Evolutionary conservation across 2,888 invertebrate genomes (phyloP).

Genomic region (Lasius platythorax): DNA sequence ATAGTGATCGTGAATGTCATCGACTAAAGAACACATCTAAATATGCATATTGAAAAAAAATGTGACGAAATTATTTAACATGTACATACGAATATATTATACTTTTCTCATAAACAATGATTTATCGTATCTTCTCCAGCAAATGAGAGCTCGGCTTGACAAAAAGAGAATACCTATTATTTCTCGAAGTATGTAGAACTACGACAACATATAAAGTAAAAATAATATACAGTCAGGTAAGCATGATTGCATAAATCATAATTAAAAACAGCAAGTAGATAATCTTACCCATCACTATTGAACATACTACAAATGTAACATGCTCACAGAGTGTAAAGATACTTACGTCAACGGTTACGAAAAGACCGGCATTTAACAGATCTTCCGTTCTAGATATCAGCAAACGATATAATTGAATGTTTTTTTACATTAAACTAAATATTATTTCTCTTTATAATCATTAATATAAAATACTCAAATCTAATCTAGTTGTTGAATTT

Average conservation of each 20-base stretch:
- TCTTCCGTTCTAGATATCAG: background rate
- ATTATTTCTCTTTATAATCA: too few relatives aligned
- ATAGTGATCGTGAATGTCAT: background rate
- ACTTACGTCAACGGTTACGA: background rate
- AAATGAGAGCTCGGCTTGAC: too few relatives aligned
- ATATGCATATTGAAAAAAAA: background rate
- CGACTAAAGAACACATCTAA: background rate
- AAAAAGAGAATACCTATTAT: too few relatives aligned
- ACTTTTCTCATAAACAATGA: too few relatives aligned
- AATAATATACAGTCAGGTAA: background rate
- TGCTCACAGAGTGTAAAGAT: constrained; percentile 1
- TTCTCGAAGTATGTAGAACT: too few relatives aligned
- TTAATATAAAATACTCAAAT: too few relatives aligned
- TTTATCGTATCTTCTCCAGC: too few relatives aligned
- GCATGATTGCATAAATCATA: constrained; percentile 11
- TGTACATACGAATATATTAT: too few relatives aligned
- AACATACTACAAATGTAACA: background rate
- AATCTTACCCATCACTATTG: background rate
- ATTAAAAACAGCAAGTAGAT: background rate
- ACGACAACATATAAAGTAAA: background rate
- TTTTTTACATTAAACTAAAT: too few relatives aligned
- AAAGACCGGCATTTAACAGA: background rate
- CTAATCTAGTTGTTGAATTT: background rate
- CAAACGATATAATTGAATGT: background rate
- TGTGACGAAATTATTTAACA: too few relatives aligned